Conservation (phyloP, 2,888 invertebrate genomes). For the Drosophila acutilabella region DNA sequence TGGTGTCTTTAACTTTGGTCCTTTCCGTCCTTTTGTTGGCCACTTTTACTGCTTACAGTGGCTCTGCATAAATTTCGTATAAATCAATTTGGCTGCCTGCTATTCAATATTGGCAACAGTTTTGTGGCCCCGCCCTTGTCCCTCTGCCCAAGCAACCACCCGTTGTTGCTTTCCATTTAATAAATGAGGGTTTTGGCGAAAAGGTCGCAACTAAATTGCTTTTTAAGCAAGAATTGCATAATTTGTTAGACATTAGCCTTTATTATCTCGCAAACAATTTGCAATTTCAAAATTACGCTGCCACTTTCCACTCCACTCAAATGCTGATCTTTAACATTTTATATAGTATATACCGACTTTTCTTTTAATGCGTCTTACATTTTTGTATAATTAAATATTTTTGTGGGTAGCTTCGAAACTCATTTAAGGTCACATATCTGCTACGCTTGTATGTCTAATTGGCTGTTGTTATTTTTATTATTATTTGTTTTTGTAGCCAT, state of each 20-base stretch:
- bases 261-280: slow-evolving; percentile 34
- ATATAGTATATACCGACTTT: neutral
- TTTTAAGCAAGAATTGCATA: slow-evolving; percentile 67
- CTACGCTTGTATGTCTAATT: slow-evolving; percentile 53
- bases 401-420: slow-evolving; percentile 7
- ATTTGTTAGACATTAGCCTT: slow-evolving; percentile 59
- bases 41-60: slow-evolving; percentile 26
- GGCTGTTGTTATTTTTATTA: slow-evolving; percentile 23
- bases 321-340: slow-evolving; percentile 2
- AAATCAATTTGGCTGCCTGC: slow-evolving; percentile 67
- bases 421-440: slow-evolving; percentile 37
- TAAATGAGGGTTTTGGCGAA: slow-evolving; percentile 43
- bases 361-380: slow-evolving; percentile 14
- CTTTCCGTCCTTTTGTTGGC: slow-evolving; percentile 21
- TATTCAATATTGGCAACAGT: slow-evolving; percentile 47
- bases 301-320: slow-evolving; percentile 8
- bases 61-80: slow-evolving; percentile 74
- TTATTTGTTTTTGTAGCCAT: slow-evolving; percentile 17
- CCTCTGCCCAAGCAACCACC: neutral
- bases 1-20: slow-evolving; percentile 26
- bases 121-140: neutral
- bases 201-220: slow-evolving; percentile 63
- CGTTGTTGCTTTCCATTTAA: slow-evolving; percentile 22
- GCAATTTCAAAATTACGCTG: slow-evolving; percentile 25
- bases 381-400: slow-evolving; percentile 50